Conservation (phyloP, 2,113 vertebrate genomes). For the Ceyx melanurus region DNA sequence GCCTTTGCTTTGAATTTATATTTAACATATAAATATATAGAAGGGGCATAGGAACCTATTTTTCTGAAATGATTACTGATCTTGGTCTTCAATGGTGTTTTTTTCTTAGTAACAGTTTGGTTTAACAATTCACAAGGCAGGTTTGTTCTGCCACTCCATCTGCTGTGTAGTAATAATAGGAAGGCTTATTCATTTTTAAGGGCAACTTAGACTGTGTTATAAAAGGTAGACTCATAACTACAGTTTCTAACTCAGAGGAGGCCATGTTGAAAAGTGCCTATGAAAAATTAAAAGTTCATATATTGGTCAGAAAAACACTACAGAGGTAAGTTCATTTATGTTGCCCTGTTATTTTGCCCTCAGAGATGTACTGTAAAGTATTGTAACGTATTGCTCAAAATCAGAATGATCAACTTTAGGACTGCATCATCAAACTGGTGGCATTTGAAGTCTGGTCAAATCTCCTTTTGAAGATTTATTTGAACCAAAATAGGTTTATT, state of each 20-base stretch:
- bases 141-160: constrained; percentile 38
- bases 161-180: constrained; percentile 1
- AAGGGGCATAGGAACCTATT: neutral
- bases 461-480: neutral
- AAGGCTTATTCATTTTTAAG: constrained; percentile 48
- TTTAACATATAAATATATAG: neutral
- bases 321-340: neutral
- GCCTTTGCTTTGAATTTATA: neutral
- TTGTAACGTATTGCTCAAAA: neutral
- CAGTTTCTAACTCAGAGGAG: neutral
- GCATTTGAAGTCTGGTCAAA: neutral
- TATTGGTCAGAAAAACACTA: neutral
- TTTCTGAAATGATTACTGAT: neutral
- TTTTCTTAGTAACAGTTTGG: neutral
- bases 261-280: neutral
- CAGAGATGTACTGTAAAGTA: neutral
- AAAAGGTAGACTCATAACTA: constrained; percentile 9
- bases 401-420: neutral
- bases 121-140: constrained; percentile 48
- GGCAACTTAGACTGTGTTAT: neutral
- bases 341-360: neutral
- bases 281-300: constrained; percentile 11
- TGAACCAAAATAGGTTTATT: neutral
- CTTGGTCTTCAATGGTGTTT: neutral
- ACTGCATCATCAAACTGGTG: neutral